Conservation (phyloP, 1,140 invertebrate species). For the Elymnias hypermnestra region DNA sequence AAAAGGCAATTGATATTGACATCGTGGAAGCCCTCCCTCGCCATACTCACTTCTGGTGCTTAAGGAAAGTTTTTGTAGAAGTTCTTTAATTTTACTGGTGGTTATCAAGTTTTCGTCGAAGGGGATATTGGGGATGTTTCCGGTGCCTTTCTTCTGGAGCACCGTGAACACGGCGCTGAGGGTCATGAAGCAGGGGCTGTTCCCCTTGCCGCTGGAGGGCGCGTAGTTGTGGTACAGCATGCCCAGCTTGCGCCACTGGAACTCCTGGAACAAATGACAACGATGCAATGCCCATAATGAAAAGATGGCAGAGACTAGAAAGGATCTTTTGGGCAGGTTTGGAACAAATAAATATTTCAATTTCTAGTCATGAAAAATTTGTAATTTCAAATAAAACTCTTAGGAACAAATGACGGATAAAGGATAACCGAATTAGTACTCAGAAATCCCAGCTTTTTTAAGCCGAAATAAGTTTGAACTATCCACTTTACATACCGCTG, state of each 20-base stretch:
- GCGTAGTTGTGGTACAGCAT: constrained; percentile 85
- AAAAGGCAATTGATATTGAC: background rate
- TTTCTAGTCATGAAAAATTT: too few species aligned
- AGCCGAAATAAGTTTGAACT: too few species aligned
- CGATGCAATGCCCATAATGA: too few species aligned
- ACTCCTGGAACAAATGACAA: constrained; percentile 75
- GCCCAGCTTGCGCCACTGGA: constrained; percentile 83
- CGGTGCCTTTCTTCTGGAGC: constrained; percentile 78
- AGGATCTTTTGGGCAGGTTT: too few species aligned
- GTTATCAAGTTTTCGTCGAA: constrained; percentile 70
- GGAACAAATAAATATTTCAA: too few species aligned
- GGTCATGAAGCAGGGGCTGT: constrained; percentile 86
- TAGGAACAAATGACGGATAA: too few species aligned
- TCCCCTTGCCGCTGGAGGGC: constrained; percentile 71
- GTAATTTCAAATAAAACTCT: too few species aligned
- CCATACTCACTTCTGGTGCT: constrained; percentile 88
- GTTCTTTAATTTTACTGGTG: constrained; percentile 75
- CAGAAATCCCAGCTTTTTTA: too few species aligned
- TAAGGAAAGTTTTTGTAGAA: constrained; percentile 80
- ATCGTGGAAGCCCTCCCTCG: too few species aligned
- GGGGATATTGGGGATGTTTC: constrained; percentile 36
- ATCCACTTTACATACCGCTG: too few species aligned
- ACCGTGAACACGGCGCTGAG: constrained; percentile 82
- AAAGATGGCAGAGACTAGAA: too few species aligned
- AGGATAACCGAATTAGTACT: too few species aligned